phyloP scores from a whole-genome alignment of 1,140 invertebrate genomes.

The Stegodyphus dumicola region DNA sequence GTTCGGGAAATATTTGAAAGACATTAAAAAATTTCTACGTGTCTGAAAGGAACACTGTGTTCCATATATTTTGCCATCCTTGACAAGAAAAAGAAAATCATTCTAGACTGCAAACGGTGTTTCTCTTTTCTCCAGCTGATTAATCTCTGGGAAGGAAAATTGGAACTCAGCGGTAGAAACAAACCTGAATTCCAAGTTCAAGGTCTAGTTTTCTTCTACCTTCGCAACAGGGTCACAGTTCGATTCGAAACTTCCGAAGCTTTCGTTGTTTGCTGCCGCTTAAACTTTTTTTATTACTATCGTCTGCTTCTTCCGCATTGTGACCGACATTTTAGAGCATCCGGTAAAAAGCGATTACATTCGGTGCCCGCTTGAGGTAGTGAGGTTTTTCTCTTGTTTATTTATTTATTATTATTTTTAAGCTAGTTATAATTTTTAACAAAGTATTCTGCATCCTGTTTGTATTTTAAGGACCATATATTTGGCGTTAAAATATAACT shows the following conservation, averaged over 20 bases:
- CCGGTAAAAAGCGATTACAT: background rate
- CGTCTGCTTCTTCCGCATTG: background rate
- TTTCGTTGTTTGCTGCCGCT: background rate
- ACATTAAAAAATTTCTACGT: no score
- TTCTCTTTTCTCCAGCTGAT: no score
- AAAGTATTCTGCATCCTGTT: no score
- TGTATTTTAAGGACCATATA: no score
- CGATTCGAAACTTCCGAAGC: background rate
- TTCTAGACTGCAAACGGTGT: no score
- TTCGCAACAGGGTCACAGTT: conserved; percentile 13
- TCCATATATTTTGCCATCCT: no score
- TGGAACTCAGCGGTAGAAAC: background rate
- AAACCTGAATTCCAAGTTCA: conserved; percentile 20
- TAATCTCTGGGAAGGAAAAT: background rate
- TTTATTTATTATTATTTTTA: no score
- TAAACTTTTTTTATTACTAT: background rate
- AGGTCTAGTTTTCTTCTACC: conserved; percentile 25
- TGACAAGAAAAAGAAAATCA: no score
- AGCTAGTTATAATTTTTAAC: no score
- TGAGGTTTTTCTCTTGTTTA: background rate
- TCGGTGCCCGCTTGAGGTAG: background rate
- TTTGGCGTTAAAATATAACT: no score
- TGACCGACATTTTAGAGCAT: background rate
- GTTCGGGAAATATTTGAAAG: no score
- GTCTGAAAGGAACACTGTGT: no score